These are phyloP conservation scores for Amphiduros pacificus DNA, from an alignment of 2,888 invertebrate species.

Conservation along the genomic window DNA sequence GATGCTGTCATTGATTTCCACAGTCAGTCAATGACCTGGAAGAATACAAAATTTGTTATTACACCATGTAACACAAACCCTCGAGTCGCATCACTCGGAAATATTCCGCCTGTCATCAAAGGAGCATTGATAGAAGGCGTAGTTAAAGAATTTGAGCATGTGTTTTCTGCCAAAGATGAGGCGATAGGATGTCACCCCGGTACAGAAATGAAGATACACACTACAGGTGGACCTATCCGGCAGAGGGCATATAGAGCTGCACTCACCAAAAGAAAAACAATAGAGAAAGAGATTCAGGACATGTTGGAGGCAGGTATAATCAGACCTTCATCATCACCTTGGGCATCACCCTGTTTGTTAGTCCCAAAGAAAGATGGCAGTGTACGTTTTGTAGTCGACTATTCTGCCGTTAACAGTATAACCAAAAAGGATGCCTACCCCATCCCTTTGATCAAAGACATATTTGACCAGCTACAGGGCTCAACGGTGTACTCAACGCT, in stretches of 20 bases:
- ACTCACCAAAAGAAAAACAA: neutral
- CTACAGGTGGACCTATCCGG: neutral
- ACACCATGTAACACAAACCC: no score
- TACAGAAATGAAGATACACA: no score
- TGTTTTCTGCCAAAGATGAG: no score
- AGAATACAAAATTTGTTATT: no score
- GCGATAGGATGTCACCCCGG: no score
- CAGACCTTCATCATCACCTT: neutral
- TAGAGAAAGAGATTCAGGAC: neutral
- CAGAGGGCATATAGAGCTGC: slow-evolving; percentile 7
- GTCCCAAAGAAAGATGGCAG: slow-evolving; percentile 14
- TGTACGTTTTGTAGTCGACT: slow-evolving; percentile 5
- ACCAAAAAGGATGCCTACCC: slow-evolving; percentile 16
- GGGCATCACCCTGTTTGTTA: slow-evolving; percentile 13
- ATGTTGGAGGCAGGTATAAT: slow-evolving; percentile 11
- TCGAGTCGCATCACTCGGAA: no score
- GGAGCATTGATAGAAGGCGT: no score
- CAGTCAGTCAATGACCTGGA: no score
- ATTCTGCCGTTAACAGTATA: slow-evolving; percentile 7
- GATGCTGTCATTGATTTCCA: no score
- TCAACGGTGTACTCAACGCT: slow-evolving; percentile 25
- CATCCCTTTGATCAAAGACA: slow-evolving; percentile 22
- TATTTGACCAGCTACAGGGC: slow-evolving; percentile 18
- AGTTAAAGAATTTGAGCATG: no score
- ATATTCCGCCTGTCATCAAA: no score